Base-by-base conservation (phyloP, 1,140 invertebrate genomes). In the Drosophila grimshawi region DNA sequence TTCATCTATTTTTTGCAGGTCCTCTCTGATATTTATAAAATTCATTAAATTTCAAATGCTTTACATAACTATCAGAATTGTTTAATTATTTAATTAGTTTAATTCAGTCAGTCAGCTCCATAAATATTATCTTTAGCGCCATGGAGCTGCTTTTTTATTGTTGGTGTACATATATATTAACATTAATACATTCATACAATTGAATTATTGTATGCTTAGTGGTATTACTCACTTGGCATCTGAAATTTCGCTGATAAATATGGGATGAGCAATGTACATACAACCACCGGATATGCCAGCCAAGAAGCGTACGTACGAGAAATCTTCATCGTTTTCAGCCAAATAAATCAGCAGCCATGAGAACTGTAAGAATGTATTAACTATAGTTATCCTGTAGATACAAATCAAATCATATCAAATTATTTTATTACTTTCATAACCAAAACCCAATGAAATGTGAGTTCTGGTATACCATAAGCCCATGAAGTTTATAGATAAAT, bases 251-350 rank as follows among this genome's bases (percentile, higher is more conserved):
- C 83, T 79, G 19, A 92, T 77, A 10, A 86, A 92, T 41, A 92
- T 75, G 41, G 90, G 74, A 57, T 88, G 76, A 41, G 77, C 75
- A 62, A 88, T 77, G 56, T 86, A 91, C 67, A 81, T 79, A 62
- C 86, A 72, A 7, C 90, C 90, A 10, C 90, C 76, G 0, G 82
- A 83, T 4, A 93, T 65, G 41, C 93, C 93, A 11, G 77, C 76
- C 0, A 93, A 43, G 7, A 93, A 86, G 33, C 93, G 80, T 6
- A 91, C 92, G 30, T 30, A 92, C 91, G 11, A 92, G 91, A 37
- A 68, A 79, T 29, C 19, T 19, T 81, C 78, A 2, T 81, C 76
- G 19, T 78, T 68, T 11, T 73, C 45, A 4, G 81, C 86, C 8
- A 76, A 88, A 39, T 78, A 77, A 3, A 88, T 78, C 48, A 91